These are phyloP conservation scores for Cervus canadensis DNA, from an alignment of 2,113 vertebrate genomes.

Conservation along the genomic window DNA sequence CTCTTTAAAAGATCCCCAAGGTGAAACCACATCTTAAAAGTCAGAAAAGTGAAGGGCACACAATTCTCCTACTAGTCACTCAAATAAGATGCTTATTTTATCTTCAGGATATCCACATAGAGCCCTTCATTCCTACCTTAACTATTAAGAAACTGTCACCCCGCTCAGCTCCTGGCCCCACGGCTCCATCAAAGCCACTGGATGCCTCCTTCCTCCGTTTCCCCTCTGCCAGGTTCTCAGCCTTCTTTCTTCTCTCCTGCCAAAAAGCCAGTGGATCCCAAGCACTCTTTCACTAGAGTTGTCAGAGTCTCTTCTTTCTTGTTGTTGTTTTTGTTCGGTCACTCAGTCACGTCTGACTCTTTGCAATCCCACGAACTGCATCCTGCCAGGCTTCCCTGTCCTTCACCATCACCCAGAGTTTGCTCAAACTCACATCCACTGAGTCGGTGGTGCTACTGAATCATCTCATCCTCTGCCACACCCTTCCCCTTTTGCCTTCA, in stretches of 20 bases:
- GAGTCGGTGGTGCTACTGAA: not conserved
- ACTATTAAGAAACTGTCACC: not conserved
- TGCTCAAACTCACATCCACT: not conserved
- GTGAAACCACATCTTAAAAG: not conserved
- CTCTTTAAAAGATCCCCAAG: not conserved
- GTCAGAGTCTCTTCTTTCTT: not conserved
- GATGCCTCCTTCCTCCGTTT: fast-evolving
- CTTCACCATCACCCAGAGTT: not conserved
- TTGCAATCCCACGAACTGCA: not conserved
- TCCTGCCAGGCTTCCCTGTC: not conserved
- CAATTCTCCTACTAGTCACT: too few relatives aligned
- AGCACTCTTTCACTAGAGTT: not conserved
- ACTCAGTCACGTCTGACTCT: not conserved
- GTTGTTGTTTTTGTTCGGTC: not conserved
- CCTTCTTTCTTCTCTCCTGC: not conserved
- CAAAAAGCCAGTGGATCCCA: too few relatives aligned
- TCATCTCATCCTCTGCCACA: not conserved
- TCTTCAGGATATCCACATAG: not conserved
- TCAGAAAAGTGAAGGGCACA: not conserved
- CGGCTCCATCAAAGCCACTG: fast-evolving
- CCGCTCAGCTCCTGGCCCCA: not conserved
- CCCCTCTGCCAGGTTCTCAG: not conserved
- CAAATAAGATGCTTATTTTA: not conserved
- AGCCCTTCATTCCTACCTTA: not conserved
- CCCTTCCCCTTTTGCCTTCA: not conserved